Percentiles rank a stretch among this genome's conserved stretches.
Evolutionary conservation across 2,888 invertebrate genomes (phyloP).

Genomic region (Polydrusus tereticollis): DNA sequence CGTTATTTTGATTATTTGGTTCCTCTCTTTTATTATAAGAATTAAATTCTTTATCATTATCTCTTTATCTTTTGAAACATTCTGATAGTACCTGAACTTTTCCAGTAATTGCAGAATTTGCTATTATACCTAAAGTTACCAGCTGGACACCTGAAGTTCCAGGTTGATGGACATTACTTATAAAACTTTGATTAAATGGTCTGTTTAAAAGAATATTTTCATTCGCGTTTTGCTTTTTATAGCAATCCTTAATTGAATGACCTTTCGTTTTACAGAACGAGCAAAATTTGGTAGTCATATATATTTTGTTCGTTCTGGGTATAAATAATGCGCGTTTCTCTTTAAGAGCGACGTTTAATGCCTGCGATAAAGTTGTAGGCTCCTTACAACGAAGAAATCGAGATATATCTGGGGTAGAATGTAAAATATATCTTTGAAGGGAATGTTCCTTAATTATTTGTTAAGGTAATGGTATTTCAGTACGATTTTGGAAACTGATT

Average conservation of each 20-base stretch:
- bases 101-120: not conserved
- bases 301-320: not conserved
- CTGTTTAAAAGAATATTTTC: not conserved
- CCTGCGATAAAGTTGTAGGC: constrained; percentile 14
- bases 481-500: not conserved
- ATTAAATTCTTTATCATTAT: constrained; percentile 4
- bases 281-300: constrained; percentile 10
- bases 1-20: not conserved
- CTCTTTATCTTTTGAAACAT: constrained; percentile 39
- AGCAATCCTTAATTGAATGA: constrained; percentile 30
- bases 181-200: not conserved
- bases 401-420: constrained; percentile 28
- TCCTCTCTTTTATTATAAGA: not conserved
- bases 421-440: constrained; percentile 33
- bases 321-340: constrained; percentile 14
- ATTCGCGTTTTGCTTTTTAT: not conserved
- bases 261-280: constrained; percentile 20
- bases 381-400: constrained; percentile 21
- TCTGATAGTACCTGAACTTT: not conserved
- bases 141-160: not conserved
- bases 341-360: constrained; percentile 21
- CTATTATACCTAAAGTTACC: not conserved
- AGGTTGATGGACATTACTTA: not conserved
- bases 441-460: constrained; percentile 31
- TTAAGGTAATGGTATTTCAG: not conserved